Base-by-base conservation (phyloP, 2,797 vertebrate species). In the Sebastes alutus region DNA sequence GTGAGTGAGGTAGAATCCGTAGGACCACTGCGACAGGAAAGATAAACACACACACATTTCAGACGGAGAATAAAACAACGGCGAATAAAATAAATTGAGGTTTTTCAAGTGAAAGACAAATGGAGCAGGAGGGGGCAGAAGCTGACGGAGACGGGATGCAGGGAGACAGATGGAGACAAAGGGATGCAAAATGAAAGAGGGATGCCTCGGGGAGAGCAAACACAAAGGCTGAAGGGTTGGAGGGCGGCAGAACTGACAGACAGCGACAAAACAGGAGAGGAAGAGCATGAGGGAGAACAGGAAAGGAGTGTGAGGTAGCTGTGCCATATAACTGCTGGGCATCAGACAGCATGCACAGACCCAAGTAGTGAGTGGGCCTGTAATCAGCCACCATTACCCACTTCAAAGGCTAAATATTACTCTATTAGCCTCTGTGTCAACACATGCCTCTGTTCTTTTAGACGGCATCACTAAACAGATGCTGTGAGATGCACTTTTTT, bases 1-100 rank as follows among this genome's bases (percentile, higher is more conserved):
- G 81, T 99, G 98, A 73, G 98, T 99, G 96, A 99, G 98, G 96
- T 98, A 99, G 96, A 99, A 99, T 92, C 98, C 98, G 0, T 99
- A 96, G 82, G 97, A 98, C 98, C 98, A 99, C 98, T 99, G 96
- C 71, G 83, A 83, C 2, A 14, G 64, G 16, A 66, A 35, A 30
- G 54, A 66, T 12, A 72, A 52, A 81, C 69, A 72, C 9, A 61
- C 35, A 62, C 46, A 29, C 20, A 22, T 49, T 63, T 69, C 32
- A 88, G 52, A 68, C 14, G 49, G 54, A 38, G 66, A 67, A 72
- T 38, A 35, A 33, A 79, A 74, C 35, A 83, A 68, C 13, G 2
- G 77, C 3, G 16, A 52, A 72, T 69, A 70, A 83, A 86, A 86
- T 66, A 66, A 72, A 80, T 4, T 18, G 11, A 66, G 61, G 60